A percentile compares a stretch with the other conserved stretches of the same genome.
phyloP scores from a whole-genome alignment of 2,113 vertebrate genomes.

The Pseudopipra pipra region DNA sequence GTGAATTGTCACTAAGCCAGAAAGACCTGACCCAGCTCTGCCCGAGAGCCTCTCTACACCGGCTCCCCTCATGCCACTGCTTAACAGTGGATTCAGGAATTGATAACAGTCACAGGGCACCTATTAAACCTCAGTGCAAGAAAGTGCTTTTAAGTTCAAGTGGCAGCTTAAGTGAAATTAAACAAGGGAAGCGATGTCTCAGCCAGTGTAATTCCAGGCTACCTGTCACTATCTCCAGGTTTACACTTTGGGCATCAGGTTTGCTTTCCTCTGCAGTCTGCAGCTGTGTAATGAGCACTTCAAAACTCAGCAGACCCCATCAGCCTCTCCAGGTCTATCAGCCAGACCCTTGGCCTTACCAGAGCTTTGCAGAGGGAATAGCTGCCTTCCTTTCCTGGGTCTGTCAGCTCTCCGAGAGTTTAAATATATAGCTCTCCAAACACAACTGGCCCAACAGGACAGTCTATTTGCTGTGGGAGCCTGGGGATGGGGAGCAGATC shows the following conservation, averaged over 20 bases:
- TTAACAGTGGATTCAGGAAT: background rate
- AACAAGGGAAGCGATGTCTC: background rate
- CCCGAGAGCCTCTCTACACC: background rate
- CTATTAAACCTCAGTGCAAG: background rate
- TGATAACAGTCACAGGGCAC: background rate
- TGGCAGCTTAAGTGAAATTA: background rate
- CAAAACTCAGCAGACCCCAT: background rate
- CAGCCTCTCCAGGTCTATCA: background rate
- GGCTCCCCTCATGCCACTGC: background rate
- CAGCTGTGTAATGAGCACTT: background rate
- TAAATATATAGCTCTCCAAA: background rate
- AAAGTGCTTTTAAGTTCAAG: background rate
- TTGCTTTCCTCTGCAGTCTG: background rate
- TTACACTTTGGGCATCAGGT: background rate
- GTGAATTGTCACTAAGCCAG: background rate
- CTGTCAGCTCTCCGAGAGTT: background rate
- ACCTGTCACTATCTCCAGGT: background rate
- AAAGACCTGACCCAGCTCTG: background rate
- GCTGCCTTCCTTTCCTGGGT: background rate
- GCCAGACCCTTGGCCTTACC: constrained; percentile 6
- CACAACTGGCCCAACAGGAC: background rate
- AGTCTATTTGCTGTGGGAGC: background rate
- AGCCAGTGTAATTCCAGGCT: background rate
- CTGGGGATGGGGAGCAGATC: background rate
- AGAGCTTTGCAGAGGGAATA: background rate